phyloP scores from a whole-genome alignment of 1,140 invertebrate genomes.

The Pentalonia nigronervosa region DNA sequence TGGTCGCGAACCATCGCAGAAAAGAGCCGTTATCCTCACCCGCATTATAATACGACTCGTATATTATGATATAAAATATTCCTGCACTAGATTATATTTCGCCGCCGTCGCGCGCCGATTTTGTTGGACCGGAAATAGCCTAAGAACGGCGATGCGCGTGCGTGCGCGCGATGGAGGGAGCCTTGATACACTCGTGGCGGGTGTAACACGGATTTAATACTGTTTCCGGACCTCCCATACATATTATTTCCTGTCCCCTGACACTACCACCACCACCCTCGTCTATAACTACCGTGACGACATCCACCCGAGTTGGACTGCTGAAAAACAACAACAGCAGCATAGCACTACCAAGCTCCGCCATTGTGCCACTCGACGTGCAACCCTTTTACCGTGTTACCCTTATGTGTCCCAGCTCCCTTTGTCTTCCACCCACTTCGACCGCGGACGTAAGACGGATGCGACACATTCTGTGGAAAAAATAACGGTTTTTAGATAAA shows the following conservation, averaged over 20 bases:
- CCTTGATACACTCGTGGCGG: neutral
- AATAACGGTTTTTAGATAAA: too few species aligned
- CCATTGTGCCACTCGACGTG: neutral
- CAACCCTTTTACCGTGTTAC: neutral
- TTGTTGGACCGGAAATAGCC: conserved; percentile 27
- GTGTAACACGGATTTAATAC: conserved; percentile 21
- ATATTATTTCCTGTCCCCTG: neutral
- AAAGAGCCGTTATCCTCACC: neutral
- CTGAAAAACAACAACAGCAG: neutral
- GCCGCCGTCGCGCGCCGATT: neutral
- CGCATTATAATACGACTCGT: neutral
- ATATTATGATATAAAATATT: neutral
- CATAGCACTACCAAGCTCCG: neutral
- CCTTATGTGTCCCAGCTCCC: too few species aligned
- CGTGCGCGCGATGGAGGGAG: too few species aligned
- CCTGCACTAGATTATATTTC: neutral
- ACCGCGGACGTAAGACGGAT: too few species aligned
- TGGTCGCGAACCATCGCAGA: neutral
- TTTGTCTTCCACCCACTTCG: too few species aligned
- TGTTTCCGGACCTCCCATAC: conserved; percentile 3
- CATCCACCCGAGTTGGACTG: neutral
- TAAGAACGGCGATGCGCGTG: neutral
- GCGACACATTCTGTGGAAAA: too few species aligned
- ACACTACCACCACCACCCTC: too few species aligned
- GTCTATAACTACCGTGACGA: neutral